Base-by-base conservation (phyloP, 2,797 vertebrate genomes). In the Tadarida brasiliensis region DNA sequence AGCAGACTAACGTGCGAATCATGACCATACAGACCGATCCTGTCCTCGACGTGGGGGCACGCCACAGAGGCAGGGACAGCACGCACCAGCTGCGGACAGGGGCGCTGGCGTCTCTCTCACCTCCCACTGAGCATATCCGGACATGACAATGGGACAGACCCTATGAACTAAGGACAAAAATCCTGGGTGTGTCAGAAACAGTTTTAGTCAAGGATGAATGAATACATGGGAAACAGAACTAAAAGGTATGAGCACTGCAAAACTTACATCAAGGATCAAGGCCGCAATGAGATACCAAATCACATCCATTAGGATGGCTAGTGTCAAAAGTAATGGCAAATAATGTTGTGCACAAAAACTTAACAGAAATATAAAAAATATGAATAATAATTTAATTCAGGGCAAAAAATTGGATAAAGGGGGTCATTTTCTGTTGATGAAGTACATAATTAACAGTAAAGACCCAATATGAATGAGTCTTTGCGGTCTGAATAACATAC, bases 311-410 rank as follows among this genome's bases (percentile, higher is more conserved):
- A 63, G 22, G 47, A 44, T 9, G 12, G 57, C 17, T 56, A 33
- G 0, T 22, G 73, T 5, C 26, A n/a, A 70, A 61, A 70, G 39
- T n/a, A n/a, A 30, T 6, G 35, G 17, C 49, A 94, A 51, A 68
- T 17, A 57, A 57, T 19, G 19, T 17, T 56, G 54, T 57, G 19
- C 19, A 57, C 33, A 68, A 68, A 84, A 96, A 78, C 83, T 14
- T 39, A 84, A 91, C 22, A 33, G 56, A 74, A 22, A 47, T 70
- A 24, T 49, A 47, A 63, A 17, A 67, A 74, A 47, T 84, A 33
- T 33, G 20, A 91, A 59, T 35, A 92, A 54, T 63, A 87, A 77
- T 54, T 83, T 54, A 94, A 74, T 74, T 90, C 7, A 20, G 67
- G 17, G 28, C 22, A 82, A 33, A 84, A 94, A 81, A 44, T 22